Conservation (phyloP, 1,140 invertebrate genomes). For the Macrotrachela quadricornifera region DNA sequence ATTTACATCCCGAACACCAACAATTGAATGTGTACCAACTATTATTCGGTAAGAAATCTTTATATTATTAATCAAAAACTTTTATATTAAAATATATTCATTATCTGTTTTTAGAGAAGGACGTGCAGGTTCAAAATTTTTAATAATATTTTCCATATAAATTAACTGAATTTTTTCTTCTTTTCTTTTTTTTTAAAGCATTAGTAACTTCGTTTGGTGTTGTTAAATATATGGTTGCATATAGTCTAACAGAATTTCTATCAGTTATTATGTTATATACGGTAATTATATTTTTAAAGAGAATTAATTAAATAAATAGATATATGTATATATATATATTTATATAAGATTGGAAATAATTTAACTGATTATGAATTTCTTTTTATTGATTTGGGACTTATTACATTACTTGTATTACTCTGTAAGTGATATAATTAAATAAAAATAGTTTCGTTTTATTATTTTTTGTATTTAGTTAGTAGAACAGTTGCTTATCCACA, state of each 20-base stretch:
- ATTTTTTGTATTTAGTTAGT: conserved; percentile 29
- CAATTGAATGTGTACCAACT: conserved; percentile 68
- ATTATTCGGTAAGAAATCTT: conserved; percentile 39
- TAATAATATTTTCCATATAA: too few relatives aligned
- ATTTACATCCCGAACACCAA: conserved; percentile 66
- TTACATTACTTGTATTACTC: conserved; percentile 39
- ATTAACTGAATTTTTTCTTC: too few relatives aligned
- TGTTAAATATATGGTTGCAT: conserved; percentile 92
- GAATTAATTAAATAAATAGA: too few relatives aligned
- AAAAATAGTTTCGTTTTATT: too few relatives aligned
- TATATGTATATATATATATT: conserved; percentile 11
- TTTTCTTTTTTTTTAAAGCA: conserved; percentile 9
- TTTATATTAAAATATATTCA: not conserved
- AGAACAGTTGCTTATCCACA: conserved; percentile 40
- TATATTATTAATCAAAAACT: too few relatives aligned
- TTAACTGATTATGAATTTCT: conserved; percentile 39
- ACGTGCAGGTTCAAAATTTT: conserved; percentile 15
- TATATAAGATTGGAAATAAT: conserved; percentile 28
- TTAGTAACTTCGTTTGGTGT: conserved; percentile 38
- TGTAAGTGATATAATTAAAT: conserved; percentile 17
- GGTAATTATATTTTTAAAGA: conserved; percentile 28
- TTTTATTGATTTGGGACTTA: conserved; percentile 42
- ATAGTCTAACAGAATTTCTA: conserved; percentile 75
- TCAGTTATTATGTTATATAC: conserved; percentile 70
- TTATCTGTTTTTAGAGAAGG: conserved; percentile 20